Evolutionary conservation across 2,888 invertebrate species (phyloP), one percentile per base, ranked within the genome.

Genomic region (Hirtodrosophila confusa): DNA sequence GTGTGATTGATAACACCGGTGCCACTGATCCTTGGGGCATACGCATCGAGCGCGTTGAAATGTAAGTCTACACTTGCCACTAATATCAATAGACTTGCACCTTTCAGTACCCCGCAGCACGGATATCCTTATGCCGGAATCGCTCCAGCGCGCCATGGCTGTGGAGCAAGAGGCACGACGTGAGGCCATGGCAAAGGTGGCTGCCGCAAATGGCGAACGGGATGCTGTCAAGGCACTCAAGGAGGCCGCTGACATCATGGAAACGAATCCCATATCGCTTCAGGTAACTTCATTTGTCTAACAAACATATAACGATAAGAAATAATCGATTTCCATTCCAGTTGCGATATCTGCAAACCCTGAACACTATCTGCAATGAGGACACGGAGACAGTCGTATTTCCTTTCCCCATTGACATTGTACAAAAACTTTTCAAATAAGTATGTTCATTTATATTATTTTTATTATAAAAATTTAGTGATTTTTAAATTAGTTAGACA

Each of bases 31-130:
- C 95, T 0, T 97, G 97, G 97, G 97, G 97, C 17, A 96, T 97
- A 33, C 97, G 97, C 92, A 96, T 97, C 10, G 97, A 98, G 91
- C 93, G 98, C 72, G 97, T 98, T n/a, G 98, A 98, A 93, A 97
- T 98, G 97, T 97, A 61, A 77, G 79, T 75, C 33, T 0, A 10
- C 4, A 0, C 0, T 0, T 4, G 3, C 3, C 3, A 0, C 4
- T 3, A 23, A 0, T 4, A 2, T 3, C 1, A 7, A 29, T 7
- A 0, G 3, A 4, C 6, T 17, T n/a, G 3, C 10, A 5, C 0
- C 3, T 17, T 5, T 12, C 9, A 35, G 27, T 35, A 17, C 9
- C 11, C 5, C 8, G 1, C 11, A 84, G 83, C 41, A 85, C 85
- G 23, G 84, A 84, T 47, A 87, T 84, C 35, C 58, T 66, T 4